A percentile compares a stretch with the other conserved stretches of the same genome.
phyloP scores from a whole-genome alignment of 2,797 vertebrate species.

The Leptoclinus maculatus region DNA sequence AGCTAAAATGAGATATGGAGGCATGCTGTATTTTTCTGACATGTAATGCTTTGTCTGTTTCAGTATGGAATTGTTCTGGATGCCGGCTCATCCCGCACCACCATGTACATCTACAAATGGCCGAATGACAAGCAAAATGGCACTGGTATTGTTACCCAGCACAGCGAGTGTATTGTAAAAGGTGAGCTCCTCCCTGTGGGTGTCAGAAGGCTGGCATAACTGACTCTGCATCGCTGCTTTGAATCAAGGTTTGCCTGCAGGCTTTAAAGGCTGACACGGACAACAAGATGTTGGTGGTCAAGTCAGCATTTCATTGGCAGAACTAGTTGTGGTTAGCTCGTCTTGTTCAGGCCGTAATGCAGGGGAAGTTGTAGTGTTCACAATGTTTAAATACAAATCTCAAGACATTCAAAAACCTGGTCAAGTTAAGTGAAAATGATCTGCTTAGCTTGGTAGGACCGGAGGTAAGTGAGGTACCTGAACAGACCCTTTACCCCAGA shows the following conservation, averaged over 20 bases:
- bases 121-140: conserved; percentile 86
- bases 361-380: background rate
- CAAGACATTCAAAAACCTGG: background rate
- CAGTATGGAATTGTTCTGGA: conserved; percentile 91
- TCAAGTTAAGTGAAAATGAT: background rate
- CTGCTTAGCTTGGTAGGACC: background rate
- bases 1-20: background rate
- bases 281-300: background rate
- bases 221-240: no score
- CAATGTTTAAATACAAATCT: background rate
- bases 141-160: conserved; percentile 88
- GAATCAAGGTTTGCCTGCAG: background rate
- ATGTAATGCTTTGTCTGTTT: conserved; percentile 37
- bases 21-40: background rate
- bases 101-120: conserved; percentile 90
- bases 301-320: background rate
- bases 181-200: no score
- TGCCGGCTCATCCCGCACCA: conserved; percentile 90
- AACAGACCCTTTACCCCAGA: background rate
- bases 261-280: background rate
- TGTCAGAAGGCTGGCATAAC: no score
- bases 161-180: conserved; percentile 79
- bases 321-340: background rate
- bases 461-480: background rate
- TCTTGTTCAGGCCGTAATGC: no score